Base-by-base conservation (phyloP, 2,113 vertebrate genomes). In the Platycercus adscitus region DNA sequence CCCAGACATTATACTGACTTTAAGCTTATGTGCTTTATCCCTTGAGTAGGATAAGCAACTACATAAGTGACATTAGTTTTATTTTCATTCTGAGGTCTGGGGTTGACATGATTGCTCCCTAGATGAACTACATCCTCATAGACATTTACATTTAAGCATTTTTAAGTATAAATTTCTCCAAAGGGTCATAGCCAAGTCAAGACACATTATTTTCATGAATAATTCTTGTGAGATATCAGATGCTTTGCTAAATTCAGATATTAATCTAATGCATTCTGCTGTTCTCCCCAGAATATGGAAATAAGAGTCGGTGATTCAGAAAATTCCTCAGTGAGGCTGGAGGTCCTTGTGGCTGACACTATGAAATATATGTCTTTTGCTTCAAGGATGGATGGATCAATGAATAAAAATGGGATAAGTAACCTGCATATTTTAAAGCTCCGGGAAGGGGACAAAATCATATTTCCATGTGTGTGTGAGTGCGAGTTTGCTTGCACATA, bases 151-250 rank as follows among this genome's bases (percentile, higher is more conserved):
- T 92, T 91, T 44, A 80, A 86, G 70, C 56, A 81, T 90, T 89
- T 95, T 89, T 37, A 93, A 79, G 55, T 77, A 68, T 55, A 78
- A 89, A 94, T 89, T 88, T 58, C 61, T 94, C 76, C 63, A 78
- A 93, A 96, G 84, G 81, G 90, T 93, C 83, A 89, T 58, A 94
- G 46, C 39, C 84, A 86, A 95, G 81, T 75, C 55, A 81, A 92
- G 94, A 91, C 2, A 85, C 78, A 95, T 93, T 83, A 73, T 97
- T 96, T 91, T 94, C 93, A 95, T 94, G 90, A 94, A 93, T 93
- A 92, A 96, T 94, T 97, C 81, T 68, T 53, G 52, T 86, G 88
- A 94, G 86, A 49, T 96, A 95, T 86, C 68, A 89, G 96, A 94
- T 73, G 68, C 69, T 86, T 93, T 97, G 23, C 85, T 58, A 93